Base-by-base conservation (phyloP, 1,140 invertebrate species). In the Cephus cinctus region DNA sequence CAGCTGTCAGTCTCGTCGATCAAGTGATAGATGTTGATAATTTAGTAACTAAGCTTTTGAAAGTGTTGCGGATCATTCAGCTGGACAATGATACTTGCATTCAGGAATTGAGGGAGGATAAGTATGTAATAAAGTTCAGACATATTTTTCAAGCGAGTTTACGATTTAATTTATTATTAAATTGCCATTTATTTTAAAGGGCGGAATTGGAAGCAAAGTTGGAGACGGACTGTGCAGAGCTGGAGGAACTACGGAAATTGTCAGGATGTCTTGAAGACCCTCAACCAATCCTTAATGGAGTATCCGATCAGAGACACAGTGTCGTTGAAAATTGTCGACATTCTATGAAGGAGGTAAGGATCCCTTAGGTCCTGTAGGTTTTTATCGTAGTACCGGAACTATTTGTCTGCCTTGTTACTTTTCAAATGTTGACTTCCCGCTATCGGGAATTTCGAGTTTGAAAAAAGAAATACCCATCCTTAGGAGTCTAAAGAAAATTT, bases 21-120 rank as follows among this genome's bases (percentile, higher is more conserved):
- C 85, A 87, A 78, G 84, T 87, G 4, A 87, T 87, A 45, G 83
- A 87, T 11, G 84, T 87, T 19, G 86, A 90, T 70, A 86, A 85
- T 71, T 72, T 88, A 11, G 80, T 90, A 4, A 87, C 86, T 1
- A 86, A 85, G 58, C 69, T 90, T 56, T 75, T 90, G 44, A 87
- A 87, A 59, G 86, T 89, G 35, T 74, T 90, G 53, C 76, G 84
- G 32, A 83, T 88, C 15, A 86, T 87, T 52, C 85, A 87, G 61
- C 65, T 83, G 43, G 83, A 86, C 50, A 85, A 83, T 54, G 84
- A 86, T 51, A 81, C 79, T 14, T 83, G 79, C 57, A 83, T 83
- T 60, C 80, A 80, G 50, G 83, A 84, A 54, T 60, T 85, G 19
- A 81, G 75, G 56, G 78, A 81, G 48, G 79, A 81, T 43, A 76